Conservation (phyloP, 2,888 invertebrate genomes). For the Ophion slaviceki region DNA sequence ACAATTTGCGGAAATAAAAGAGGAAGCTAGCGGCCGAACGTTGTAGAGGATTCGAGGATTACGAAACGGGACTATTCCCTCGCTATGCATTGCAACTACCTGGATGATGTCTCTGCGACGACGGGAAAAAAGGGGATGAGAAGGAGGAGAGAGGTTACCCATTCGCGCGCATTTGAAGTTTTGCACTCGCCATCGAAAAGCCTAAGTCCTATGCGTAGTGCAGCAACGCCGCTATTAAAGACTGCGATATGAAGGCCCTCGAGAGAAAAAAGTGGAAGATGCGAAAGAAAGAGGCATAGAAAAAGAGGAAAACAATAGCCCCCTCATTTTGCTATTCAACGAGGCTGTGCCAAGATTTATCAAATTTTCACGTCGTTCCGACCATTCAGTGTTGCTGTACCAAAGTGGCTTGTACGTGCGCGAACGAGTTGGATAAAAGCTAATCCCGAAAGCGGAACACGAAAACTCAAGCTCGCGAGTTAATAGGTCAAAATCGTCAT, state of each 20-base stretch:
- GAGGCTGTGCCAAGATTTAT: constrained; percentile 51
- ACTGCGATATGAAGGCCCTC: neutral
- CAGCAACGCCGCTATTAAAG: too few species aligned
- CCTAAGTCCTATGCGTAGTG: too few species aligned
- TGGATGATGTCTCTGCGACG: too few species aligned
- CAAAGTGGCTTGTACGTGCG: constrained; percentile 56
- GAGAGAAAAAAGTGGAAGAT: neutral
- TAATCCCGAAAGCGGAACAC: neutral
- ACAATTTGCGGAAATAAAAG: neutral
- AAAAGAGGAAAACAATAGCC: neutral
- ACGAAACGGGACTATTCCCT: too few species aligned
- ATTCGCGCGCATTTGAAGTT: too few species aligned
- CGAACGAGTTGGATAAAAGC: constrained; percentile 2
- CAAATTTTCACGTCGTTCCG: constrained; percentile 62
- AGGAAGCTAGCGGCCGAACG: neutral
- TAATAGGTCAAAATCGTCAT: constrained; percentile 13
- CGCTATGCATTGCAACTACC: too few species aligned
- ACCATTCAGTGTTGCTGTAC: constrained; percentile 14
- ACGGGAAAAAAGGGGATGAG: too few species aligned
- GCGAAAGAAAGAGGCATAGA: neutral
- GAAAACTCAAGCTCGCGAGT: constrained; percentile 34
- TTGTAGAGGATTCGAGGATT: neutral
- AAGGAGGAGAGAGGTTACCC: too few species aligned
- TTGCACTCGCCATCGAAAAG: too few species aligned
- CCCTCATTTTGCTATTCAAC: constrained; percentile 31